Percentiles rank a stretch among this genome's conserved stretches.
Evolutionary conservation across 2,797 vertebrate species (phyloP).

Genomic region (Periparus ater): DNA sequence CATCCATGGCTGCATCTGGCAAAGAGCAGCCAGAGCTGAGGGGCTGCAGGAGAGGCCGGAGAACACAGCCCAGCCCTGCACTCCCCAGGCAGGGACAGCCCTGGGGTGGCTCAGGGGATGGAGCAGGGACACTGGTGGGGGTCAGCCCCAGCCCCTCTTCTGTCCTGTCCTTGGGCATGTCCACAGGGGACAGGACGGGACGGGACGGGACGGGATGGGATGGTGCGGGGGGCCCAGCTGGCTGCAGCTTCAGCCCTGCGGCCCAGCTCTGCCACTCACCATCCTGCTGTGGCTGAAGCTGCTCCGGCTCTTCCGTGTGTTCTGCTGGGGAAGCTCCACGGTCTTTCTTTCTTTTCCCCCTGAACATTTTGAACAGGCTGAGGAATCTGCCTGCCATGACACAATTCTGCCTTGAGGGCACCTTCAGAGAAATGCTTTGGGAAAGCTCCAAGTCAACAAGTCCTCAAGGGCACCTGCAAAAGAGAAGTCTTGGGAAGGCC

Average conservation of each 20-base stretch:
- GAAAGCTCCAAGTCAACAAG: neutral
- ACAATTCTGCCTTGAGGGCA: neutral
- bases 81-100: neutral
- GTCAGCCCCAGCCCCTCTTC: neutral
- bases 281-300: neutral
- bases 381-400: neutral
- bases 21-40: neutral
- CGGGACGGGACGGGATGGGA: neutral
- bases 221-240: no score
- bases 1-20: neutral
- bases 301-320: no score
- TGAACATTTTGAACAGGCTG: neutral
- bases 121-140: fast-evolving
- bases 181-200: no score
- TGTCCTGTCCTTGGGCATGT: fast-evolving
- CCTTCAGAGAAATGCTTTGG: neutral
- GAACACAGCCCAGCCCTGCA: neutral
- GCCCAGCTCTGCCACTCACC: neutral
- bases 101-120: no score
- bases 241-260: neutral
- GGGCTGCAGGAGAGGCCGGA: neutral
- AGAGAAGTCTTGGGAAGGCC: no score
- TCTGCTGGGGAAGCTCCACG: neutral
- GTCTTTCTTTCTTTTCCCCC: neutral
- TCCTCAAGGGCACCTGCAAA: no score